Evolutionary conservation across 2,888 invertebrate genomes (phyloP), one percentile per base, ranked within the genome.

Genomic region (Noctuana brunneofusca): DNA sequence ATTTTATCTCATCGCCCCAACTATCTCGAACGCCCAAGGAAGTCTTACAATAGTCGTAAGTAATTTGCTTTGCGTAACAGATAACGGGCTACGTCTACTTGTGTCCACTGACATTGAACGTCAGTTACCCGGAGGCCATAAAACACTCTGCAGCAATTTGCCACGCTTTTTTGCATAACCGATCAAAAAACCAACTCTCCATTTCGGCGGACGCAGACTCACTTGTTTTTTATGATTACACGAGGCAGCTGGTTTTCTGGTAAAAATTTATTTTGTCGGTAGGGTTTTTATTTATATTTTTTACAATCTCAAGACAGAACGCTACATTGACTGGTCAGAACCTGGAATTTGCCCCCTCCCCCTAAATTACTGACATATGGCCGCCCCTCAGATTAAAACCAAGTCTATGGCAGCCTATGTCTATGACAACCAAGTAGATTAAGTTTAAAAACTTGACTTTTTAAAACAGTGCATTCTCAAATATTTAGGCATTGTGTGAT

Each of bases 51-150:
- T 2, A 41, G 41, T 3, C 9, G 5, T n/a, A 5, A 53, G 46
- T 65, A 65, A 70, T 71, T 66, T 65, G 53, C 64, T 65, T 70
- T 67, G 65, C 65, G 52, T 65, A 65, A 66, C 50, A 64, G 67
- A 68, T 70, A 70, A 65, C 65, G 35, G 48, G 5, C 11, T 58
- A 18, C 30, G 18, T 4, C 8, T 49, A 41, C 16, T 50, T 53
- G 55, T 54, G 55, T 54, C 58, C 32, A 59, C 49, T 67, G 67
- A 65, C 69, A 69, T 68, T 69, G 69, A 65, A 49, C 38, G 41
- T 53, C 27, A 35, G 46, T 55, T 32, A 30, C 35, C 63, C 38
- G 43, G 56, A 63, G 57, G 63, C 57, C 63, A 58, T 56, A 63
- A 63, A 63, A 63, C 49, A 49, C 18, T 55, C 41, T 20, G 14